phyloP scores from a whole-genome alignment of 53 echinoderm and acorn worm species.

The Zoroaster sp. region DNA sequence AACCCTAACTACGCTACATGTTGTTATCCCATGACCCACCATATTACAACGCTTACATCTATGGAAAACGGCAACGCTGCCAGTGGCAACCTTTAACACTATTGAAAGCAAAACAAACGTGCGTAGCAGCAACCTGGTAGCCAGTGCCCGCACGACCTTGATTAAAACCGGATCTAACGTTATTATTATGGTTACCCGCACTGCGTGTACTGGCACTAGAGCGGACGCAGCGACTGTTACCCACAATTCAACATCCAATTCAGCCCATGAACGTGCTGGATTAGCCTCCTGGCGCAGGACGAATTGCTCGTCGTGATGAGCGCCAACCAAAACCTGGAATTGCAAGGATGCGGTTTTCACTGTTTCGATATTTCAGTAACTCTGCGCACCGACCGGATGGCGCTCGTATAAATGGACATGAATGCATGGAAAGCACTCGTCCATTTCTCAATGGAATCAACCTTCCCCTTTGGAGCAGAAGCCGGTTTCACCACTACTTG shows the following conservation, averaged over 20 bases:
- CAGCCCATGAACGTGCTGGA: constrained; percentile 12
- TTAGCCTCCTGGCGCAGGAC: constrained; percentile 13
- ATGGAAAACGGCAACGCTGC: background rate
- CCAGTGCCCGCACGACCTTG: background rate
- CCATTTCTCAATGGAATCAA: constrained; percentile 32
- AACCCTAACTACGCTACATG: background rate
- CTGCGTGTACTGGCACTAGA: background rate
- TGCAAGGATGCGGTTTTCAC: background rate
- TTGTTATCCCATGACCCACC: too few species aligned
- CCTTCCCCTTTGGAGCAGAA: background rate
- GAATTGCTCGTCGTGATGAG: constrained; percentile 1
- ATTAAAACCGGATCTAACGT: background rate
- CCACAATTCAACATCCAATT: constrained; percentile 48
- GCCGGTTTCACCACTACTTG: background rate
- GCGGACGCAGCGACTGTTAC: constrained; percentile 7
- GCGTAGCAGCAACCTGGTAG: too few species aligned
- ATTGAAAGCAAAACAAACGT: constrained; percentile 21
- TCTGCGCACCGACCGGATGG: constrained; percentile 12
- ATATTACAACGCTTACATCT: background rate
- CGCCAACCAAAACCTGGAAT: constrained; percentile 39
- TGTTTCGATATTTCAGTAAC: constrained; percentile 36
- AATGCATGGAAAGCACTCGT: constrained; percentile 33
- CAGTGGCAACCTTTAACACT: background rate
- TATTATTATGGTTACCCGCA: background rate
- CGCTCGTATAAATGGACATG: constrained; percentile 17